A percentile compares a stretch with the other conserved stretches of the same genome.
phyloP scores from a whole-genome alignment of 2,113 vertebrate genomes.

The Vulpes lagopus region DNA sequence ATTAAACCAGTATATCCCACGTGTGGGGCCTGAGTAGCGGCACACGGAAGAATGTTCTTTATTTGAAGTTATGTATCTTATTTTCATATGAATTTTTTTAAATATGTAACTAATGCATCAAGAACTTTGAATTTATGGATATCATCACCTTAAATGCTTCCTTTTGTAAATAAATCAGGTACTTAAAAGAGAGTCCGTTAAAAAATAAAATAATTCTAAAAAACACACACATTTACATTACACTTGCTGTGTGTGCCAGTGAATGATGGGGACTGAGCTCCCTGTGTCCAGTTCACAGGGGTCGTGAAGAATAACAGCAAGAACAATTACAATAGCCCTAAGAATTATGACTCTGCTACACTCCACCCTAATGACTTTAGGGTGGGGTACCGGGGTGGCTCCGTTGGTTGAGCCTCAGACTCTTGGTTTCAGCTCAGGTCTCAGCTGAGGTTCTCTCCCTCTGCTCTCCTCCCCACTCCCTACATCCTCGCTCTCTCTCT shows the following conservation, averaged over 20 bases:
- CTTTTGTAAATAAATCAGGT: not conserved
- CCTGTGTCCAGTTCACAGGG: not conserved
- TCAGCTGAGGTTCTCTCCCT: not conserved
- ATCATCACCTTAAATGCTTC: not conserved
- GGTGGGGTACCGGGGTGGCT: not conserved
- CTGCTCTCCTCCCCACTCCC: not conserved
- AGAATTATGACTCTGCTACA: not conserved
- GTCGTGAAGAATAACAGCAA: not conserved
- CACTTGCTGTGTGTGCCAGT: not conserved
- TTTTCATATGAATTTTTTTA: constrained; percentile 17
- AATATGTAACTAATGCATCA: not conserved
- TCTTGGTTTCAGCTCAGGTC: not conserved
- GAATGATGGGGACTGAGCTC: not conserved
- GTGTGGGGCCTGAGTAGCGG: not conserved
- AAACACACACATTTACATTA: not conserved
- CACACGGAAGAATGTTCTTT: not conserved
- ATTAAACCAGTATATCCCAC: not conserved
- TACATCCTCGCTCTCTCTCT: too few species aligned
- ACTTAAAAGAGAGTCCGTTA: not conserved
- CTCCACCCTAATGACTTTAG: not conserved
- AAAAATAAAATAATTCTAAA: not conserved
- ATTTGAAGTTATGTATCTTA: constrained; percentile 56
- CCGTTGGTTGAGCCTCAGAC: not conserved
- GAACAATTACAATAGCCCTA: not conserved
- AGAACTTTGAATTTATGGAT: constrained; percentile 27